A percentile compares a stretch with the other conserved stretches of the same genome.
Conservation (phyloP, 2,113 vertebrate species). For the Verasper variegatus region DNA sequence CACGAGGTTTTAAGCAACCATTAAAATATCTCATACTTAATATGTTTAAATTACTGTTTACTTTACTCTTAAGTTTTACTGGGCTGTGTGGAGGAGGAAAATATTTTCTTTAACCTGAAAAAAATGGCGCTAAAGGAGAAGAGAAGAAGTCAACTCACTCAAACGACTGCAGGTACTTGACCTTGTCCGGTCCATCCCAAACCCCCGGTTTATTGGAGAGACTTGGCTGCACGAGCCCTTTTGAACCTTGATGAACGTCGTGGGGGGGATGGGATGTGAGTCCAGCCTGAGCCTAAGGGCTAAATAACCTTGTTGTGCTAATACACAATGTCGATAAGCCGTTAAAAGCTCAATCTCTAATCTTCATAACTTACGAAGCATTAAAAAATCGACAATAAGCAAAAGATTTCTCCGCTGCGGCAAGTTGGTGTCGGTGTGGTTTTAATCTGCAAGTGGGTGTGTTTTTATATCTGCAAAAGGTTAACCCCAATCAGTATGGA, state of each 20-base stretch:
- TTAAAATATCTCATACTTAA: slow-evolving; percentile 1
- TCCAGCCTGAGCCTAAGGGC: slow-evolving; percentile 34
- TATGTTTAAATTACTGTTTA: background rate
- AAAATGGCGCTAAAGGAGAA: background rate
- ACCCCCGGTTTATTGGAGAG: slow-evolving; percentile 33
- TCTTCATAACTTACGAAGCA: slow-evolving; percentile 44
- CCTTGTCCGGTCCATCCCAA: slow-evolving; percentile 29
- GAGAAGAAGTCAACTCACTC: slow-evolving; percentile 6
- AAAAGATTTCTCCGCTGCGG: slow-evolving; percentile 29
- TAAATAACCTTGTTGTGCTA: slow-evolving; percentile 69
- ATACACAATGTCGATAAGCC: slow-evolving; percentile 55
- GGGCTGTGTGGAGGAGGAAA: background rate
- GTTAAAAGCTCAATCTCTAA: slow-evolving; percentile 58
- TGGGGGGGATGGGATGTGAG: slow-evolving; percentile 17
- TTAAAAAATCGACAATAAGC: slow-evolving; percentile 43
- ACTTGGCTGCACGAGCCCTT: slow-evolving; percentile 20
- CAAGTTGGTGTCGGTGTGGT: slow-evolving; percentile 36
- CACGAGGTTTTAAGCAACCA: background rate
- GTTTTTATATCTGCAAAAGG: slow-evolving; percentile 34
- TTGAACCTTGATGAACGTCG: slow-evolving; percentile 40
- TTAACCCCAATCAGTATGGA: slow-evolving; percentile 57
- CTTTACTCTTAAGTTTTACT: background rate
- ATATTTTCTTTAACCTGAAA: slow-evolving; percentile 7
- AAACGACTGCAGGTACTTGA: slow-evolving; percentile 47
- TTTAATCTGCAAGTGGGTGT: slow-evolving; percentile 44